A percentile compares a stretch with the other conserved stretches of the same genome.
Evolutionary conservation across 2,113 vertebrate species (phyloP).

Genomic region (Psammodynastes pulverulentus): DNA sequence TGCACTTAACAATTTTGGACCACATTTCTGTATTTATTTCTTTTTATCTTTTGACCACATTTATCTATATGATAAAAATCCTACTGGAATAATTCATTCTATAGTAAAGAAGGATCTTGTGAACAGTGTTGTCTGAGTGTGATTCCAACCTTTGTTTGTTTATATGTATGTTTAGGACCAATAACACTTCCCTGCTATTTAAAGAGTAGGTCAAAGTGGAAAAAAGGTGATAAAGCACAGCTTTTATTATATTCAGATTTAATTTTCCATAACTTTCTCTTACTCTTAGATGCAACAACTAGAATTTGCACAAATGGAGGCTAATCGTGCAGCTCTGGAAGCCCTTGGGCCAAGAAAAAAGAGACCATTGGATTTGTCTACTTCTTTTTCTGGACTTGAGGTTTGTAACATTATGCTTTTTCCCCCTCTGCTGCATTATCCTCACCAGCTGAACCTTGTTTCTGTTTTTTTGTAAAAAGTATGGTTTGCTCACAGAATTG

Average conservation of each 20-base stretch:
- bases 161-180: not conserved
- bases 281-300: constrained; percentile 83
- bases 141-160: not conserved
- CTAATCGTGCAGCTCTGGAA: constrained; percentile 90
- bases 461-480: not conserved
- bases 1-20: not conserved
- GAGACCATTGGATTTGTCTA: constrained; percentile 73
- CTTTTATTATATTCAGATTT: not conserved
- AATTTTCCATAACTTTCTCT: constrained; percentile 2
- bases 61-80: not conserved
- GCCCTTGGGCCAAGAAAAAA: constrained; percentile 93
- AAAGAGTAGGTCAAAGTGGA: not conserved
- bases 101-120: not conserved
- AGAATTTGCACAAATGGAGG: constrained; percentile 87
- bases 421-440: not conserved
- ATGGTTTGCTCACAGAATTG: not conserved
- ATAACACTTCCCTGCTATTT: not conserved
- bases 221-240: not conserved
- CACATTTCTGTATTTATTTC: not conserved
- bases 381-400: constrained; percentile 66
- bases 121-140: not conserved
- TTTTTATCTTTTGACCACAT: too few species aligned
- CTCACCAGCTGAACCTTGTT: not conserved
- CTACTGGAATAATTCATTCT: not conserved
- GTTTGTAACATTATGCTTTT: constrained; percentile 59